Base-by-base conservation (phyloP, 2,113 vertebrate genomes). In the Pardalotus punctatus region DNA sequence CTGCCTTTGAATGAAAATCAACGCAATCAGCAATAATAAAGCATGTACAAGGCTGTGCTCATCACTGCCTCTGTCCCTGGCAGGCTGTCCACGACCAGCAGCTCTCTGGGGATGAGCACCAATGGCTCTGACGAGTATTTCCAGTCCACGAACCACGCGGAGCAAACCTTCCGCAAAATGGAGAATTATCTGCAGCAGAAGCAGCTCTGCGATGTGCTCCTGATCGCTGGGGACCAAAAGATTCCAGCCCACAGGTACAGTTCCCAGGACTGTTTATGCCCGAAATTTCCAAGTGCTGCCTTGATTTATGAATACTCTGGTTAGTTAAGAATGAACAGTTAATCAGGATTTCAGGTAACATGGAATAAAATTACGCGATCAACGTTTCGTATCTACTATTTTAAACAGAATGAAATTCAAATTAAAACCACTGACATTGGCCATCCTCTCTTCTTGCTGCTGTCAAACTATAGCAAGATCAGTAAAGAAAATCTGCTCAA, bases 161-260 rank as follows among this genome's bases (percentile, higher is more conserved):
- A 99, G 95, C 98, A 99, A 97, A 99, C 99, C 3, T 99, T 99
- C 92, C 98, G 98, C 65, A 99, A 99, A 95, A 99, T 99, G 99
- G 99, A 99, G 95, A 99, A 96, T 65, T 99, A 99, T 76, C 98
- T 99, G 78, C 99, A 99, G 97, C 99, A 99, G 97, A 99, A 99
- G 96, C 98, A 99, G 96, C 98, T 99, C 81, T 99, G 99, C 43
- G 99, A 99, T 17, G 99, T 99, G 57, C 98, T 99, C 35, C 98
- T 99, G 71, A 98, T 99, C 76, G 99, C 97, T 3, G 99, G 99
- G 6, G 98, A 99, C 85, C 99, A 99, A 86, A 99, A 98, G 97
- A 99, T 99, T 82, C 99, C 99, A 25, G 99, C 99, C 64, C 99
- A 99, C 97, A 98, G 99, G 99, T 99, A 96, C 47, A 2, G 17